Conservation (phyloP, 2,113 vertebrate species). For the Falcunculus frontatus region DNA sequence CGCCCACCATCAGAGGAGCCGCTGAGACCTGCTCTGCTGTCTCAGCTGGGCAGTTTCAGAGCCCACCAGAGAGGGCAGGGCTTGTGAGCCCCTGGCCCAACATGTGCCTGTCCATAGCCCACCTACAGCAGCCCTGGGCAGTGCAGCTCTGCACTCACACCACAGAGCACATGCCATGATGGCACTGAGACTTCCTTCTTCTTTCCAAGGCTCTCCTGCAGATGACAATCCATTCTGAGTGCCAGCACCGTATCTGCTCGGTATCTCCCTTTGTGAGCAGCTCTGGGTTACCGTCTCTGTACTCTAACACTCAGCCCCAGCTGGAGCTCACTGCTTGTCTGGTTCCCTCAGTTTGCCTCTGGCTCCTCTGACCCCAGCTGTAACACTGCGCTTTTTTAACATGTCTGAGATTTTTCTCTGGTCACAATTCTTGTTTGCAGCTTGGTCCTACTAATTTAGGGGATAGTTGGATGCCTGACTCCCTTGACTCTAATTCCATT, state of each 20-base stretch:
- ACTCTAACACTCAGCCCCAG: rapidly evolving
- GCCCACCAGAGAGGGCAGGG: background rate
- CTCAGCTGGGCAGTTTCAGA: background rate
- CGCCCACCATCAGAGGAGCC: background rate
- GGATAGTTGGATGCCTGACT: background rate
- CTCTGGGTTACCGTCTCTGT: rapidly evolving
- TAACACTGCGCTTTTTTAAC: background rate
- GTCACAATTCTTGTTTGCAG: background rate
- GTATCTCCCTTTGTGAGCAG: rapidly evolving
- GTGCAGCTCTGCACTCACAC: background rate
- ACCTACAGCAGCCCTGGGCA: rapidly evolving
- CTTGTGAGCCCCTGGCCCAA: background rate
- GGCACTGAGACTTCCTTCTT: background rate
- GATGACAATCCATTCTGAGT: too few relatives aligned
- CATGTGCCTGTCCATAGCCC: rapidly evolving
- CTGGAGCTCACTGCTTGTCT: background rate
- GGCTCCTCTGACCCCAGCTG: background rate
- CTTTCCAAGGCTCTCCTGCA: background rate
- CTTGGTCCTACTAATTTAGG: background rate
- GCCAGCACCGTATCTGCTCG: rapidly evolving
- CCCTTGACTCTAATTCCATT: background rate
- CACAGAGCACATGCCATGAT: background rate
- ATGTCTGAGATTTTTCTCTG: background rate
- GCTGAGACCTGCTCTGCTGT: background rate
- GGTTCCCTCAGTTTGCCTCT: background rate